phyloP scores from a whole-genome alignment of 2,888 invertebrate species.

The Philonicus albiceps region DNA sequence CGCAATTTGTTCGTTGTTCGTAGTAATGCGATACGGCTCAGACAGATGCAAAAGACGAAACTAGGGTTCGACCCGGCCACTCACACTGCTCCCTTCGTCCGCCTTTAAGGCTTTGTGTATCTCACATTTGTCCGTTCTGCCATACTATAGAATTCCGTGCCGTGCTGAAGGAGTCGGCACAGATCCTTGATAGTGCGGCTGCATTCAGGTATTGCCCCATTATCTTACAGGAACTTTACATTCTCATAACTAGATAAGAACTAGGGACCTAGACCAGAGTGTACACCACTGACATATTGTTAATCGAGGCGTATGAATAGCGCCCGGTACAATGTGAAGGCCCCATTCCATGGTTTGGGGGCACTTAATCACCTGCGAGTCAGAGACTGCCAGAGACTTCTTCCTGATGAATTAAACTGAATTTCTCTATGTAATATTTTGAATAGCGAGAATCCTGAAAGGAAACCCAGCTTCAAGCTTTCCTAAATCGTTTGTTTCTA shows the following conservation, averaged over 20 bases:
- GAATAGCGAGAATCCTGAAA: not conserved
- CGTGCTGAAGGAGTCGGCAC: not conserved
- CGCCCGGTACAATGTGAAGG: not conserved
- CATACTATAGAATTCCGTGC: not conserved
- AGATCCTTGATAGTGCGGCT: not conserved
- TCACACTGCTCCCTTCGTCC: not conserved
- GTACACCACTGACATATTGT: slow-evolving; percentile 4
- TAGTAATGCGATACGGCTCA: not conserved
- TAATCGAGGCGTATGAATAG: slow-evolving; percentile 16
- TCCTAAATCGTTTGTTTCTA: slow-evolving; percentile 20
- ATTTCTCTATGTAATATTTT: slow-evolving; percentile 16
- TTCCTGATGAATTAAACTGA: slow-evolving; percentile 32
- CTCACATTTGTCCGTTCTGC: not conserved
- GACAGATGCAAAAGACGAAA: not conserved
- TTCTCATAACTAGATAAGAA: slow-evolving; percentile 26
- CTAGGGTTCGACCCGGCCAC: not conserved
- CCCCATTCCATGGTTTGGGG: not conserved
- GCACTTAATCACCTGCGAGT: slow-evolving; percentile 17
- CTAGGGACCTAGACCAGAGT: not conserved
- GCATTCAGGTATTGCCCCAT: not conserved
- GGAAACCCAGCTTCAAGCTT: not conserved
- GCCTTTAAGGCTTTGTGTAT: not conserved
- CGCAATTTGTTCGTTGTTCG: not conserved
- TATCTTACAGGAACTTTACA: slow-evolving; percentile 21
- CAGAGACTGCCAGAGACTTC: not conserved